phyloP scores from a whole-genome alignment of 2,797 vertebrate genomes.

The Sebastes baramenuke region DNA sequence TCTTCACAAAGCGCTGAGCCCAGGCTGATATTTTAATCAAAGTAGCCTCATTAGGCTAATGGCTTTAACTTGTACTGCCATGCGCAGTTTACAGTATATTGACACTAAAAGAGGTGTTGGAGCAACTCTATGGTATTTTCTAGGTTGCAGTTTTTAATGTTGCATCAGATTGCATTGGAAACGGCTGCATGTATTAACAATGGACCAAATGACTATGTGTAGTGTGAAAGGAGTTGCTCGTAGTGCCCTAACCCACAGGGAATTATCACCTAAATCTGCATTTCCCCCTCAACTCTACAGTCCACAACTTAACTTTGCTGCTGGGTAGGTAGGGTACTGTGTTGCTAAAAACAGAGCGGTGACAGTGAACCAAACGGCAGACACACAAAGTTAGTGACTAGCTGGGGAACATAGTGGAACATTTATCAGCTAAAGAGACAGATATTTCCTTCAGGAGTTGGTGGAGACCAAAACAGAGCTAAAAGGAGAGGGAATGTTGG shows the following conservation, averaged over 20 bases:
- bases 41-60: background rate
- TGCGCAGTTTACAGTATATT: background rate
- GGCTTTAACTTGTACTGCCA: background rate
- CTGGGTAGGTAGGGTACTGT: too few species aligned
- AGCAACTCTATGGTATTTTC: background rate
- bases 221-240: background rate
- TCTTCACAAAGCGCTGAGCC: constrained; percentile 4
- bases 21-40: constrained; percentile 11
- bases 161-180: background rate
- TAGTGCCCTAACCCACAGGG: background rate
- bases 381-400: background rate
- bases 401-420: too few species aligned
- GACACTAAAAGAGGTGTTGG: background rate
- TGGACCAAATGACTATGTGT: background rate
- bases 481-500: too few species aligned
- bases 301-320: background rate
- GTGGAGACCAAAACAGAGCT: too few species aligned
- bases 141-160: background rate
- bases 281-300: background rate
- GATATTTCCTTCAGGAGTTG: too few species aligned
- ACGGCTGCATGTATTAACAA: background rate
- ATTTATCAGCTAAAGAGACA: too few species aligned
- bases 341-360: too few species aligned
- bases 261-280: background rate
- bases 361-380: too few species aligned